Percentiles rank a stretch among this genome's conserved stretches.
Conservation (phyloP, 2,797 vertebrate species). For the Okamejei kenojei region DNA sequence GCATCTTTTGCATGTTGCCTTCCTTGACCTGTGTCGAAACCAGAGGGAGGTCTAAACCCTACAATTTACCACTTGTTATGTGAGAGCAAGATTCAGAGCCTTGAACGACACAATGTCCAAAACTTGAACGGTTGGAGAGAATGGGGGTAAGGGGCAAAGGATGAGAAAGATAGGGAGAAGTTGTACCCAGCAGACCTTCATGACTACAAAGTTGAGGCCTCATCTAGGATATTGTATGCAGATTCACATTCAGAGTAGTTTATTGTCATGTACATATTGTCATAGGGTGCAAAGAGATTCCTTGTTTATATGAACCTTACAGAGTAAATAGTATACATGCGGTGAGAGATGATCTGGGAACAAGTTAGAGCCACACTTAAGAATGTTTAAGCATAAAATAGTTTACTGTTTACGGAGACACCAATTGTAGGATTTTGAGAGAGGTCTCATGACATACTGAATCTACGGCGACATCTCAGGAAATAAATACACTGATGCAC, state of each 20-base stretch:
- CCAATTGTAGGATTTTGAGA: background rate
- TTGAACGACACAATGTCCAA: background rate
- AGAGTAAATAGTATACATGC: too few species aligned
- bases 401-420: background rate
- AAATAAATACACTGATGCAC: too few species aligned
- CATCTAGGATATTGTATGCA: too few species aligned
- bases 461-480: too few species aligned
- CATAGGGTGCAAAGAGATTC: too few species aligned
- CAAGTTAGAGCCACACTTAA: background rate
- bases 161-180: too few species aligned
- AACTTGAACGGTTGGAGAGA: background rate
- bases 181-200: too few species aligned
- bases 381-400: background rate
- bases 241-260: too few species aligned
- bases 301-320: too few species aligned
- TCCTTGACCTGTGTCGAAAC: constrained; percentile 3
- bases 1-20: background rate
- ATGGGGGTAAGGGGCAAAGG: background rate
- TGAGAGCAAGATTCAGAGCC: background rate
- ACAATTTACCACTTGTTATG: background rate
- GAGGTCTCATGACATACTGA: too few species aligned
- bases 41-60: background rate
- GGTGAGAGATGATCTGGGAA: background rate
- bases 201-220: too few species aligned
- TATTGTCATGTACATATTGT: too few species aligned